Evolutionary conservation across 1,140 invertebrate species (phyloP).

Genomic region (Drosophila arawakana): DNA sequence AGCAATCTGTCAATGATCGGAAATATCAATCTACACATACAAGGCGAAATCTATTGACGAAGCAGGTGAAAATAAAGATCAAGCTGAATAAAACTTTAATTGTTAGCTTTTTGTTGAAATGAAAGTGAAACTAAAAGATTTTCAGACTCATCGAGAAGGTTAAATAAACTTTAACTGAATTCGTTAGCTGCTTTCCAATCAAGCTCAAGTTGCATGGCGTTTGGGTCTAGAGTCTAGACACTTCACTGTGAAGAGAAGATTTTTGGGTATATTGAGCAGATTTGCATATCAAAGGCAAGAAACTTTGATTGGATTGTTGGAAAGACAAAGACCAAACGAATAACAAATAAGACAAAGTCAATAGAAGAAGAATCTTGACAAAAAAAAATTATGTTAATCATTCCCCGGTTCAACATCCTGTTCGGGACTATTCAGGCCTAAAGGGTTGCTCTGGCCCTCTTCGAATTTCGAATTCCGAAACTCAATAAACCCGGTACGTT

Average conservation of each 20-base stretch:
- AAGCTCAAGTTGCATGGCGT: constrained; percentile 27
- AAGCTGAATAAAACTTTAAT: constrained; percentile 54
- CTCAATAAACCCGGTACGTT: constrained; percentile 30
- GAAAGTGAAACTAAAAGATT: constrained; percentile 48
- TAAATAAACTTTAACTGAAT: constrained; percentile 15
- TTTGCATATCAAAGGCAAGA: constrained; percentile 65
- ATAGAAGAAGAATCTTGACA: constrained; percentile 27
- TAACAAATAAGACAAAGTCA: constrained; percentile 44
- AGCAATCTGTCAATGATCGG: constrained; percentile 44
- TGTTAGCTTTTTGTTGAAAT: constrained; percentile 39
- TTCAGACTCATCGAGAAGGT: constrained; percentile 17
- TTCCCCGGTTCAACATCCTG: constrained; percentile 55
- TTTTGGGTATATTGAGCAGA: constrained; percentile 45
- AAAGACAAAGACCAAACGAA: constrained; percentile 52
- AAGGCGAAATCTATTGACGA: constrained; percentile 53
- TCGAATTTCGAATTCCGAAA: constrained; percentile 51
- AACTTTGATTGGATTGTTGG: constrained; percentile 69
- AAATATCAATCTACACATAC: constrained; percentile 43
- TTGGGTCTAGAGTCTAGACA: neutral
- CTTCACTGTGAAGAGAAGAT: neutral
- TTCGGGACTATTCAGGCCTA: constrained; percentile 32
- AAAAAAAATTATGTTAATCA: constrained; percentile 64
- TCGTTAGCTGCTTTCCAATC: constrained; percentile 45
- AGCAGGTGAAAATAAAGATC: constrained; percentile 27
- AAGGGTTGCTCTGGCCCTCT: constrained; percentile 59